Evolutionary conservation across 2,113 vertebrate species (phyloP), one percentile per base, ranked within the genome.

Genomic region (Kryptolebias marmoratus): DNA sequence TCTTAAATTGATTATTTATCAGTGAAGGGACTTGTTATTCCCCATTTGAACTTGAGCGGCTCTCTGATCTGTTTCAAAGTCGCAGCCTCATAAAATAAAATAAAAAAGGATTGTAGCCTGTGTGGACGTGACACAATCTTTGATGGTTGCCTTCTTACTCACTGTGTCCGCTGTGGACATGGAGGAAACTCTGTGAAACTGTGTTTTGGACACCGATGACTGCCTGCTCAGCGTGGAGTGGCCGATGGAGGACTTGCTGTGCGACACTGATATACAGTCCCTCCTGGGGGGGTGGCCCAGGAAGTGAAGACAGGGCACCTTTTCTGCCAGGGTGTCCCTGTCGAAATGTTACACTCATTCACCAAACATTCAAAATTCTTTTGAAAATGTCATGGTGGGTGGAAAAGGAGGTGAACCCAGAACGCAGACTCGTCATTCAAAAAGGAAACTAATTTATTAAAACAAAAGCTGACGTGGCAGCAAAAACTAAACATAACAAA

Each of bases 261-360:
- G 94, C 50, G 94, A 77, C 0, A 94, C 93, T 0, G 88, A 94
- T n/a, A 87, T 84, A 57, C 92, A 81, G 22, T 79, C 91, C 82
- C 92, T 94, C 53, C 83, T 91, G 0, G 92, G 85, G 54, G 92
- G 30, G 30, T 94, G 90, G 69, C 94, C 81, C 22, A 98, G 86
- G 79, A 92, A 86, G 75, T 94, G 73, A 11, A 97, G 93, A 87
- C 95, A 96, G 18, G 95, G 96, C 45, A 97, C 89, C 6, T 95
- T 93, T 76, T 95, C 95, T 68, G 94, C 95, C 13, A 97, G 94
- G 4, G 95, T 96, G 89, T 93, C 86, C 88, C 96, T 98, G 90
- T 77, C 67, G 42, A 44, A 58, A 63, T 64, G 73, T 13, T 9
- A 32, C 8, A 0, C 48, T 32, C 3, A 58, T 18, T 85, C 11